phyloP scores from a whole-genome alignment of 2,797 vertebrate species.

The Tolypeutes matacus region DNA sequence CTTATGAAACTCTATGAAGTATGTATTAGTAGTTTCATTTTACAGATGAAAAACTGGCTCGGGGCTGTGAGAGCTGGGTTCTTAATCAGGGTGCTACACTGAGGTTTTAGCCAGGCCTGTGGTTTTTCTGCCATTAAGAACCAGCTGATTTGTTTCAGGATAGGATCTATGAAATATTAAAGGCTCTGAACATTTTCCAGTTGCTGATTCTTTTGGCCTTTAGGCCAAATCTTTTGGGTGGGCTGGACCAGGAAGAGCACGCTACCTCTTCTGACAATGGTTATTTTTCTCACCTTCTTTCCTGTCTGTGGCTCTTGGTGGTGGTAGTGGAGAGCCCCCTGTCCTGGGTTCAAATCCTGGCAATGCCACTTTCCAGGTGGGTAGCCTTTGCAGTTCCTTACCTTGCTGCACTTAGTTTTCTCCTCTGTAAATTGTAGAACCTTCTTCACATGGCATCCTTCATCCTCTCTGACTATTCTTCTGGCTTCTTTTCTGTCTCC shows the following conservation, averaged over 20 bases:
- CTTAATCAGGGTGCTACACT: accelerated
- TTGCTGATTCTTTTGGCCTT: neutral
- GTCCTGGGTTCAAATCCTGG: neutral
- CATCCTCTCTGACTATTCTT: neutral
- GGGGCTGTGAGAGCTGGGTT: neutral
- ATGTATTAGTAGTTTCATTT: neutral
- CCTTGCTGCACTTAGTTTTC: neutral
- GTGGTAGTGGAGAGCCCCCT: neutral
- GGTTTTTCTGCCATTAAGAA: neutral
- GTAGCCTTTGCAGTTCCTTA: neutral
- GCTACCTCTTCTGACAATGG: neutral
- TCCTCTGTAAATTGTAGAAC: neutral
- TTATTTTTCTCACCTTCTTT: neutral
- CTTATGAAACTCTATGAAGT: neutral
- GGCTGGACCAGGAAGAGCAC: neutral
- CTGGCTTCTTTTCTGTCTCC: neutral
- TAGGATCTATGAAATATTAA: neutral
- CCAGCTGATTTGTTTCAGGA: neutral
- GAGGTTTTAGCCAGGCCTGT: neutral
- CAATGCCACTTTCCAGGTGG: neutral
- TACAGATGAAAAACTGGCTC: neutral
- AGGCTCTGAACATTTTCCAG: neutral
- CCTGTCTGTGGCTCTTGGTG: neutral
- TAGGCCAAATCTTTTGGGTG: neutral
- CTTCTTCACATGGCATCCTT: neutral